These are phyloP conservation scores for Panopea generosa DNA, from an alignment of 2,888 invertebrate species.

Conservation along the genomic window DNA sequence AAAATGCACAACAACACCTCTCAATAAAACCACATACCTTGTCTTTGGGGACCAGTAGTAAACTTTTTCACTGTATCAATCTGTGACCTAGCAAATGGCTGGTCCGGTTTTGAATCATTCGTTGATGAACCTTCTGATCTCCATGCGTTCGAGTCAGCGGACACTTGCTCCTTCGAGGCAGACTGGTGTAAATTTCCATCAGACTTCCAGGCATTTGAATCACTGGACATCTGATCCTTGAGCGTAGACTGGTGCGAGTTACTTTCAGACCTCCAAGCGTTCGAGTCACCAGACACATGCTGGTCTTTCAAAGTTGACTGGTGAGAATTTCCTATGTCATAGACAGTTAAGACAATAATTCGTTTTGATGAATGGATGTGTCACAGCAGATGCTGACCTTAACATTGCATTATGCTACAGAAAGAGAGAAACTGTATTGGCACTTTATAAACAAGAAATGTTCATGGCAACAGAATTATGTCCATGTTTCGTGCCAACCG, in stretches of 20 bases:
- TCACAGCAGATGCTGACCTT: no score
- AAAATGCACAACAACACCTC: no score
- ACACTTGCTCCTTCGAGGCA: slow-evolving; percentile 13
- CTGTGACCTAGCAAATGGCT: slow-evolving; percentile 60
- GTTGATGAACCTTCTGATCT: slow-evolving; percentile 10
- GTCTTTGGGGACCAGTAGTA: not conserved
- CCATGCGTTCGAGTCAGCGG: slow-evolving; percentile 10
- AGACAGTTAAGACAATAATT: not conserved
- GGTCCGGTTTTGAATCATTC: slow-evolving; percentile 51
- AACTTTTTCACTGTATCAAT: slow-evolving; percentile 55
- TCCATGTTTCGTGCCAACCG: no score
- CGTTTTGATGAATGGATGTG: not conserved
- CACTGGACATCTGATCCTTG: slow-evolving; percentile 17
- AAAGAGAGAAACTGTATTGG: no score
- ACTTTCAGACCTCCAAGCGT: slow-evolving; percentile 8
- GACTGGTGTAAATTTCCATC: slow-evolving; percentile 1
- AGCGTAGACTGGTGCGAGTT: slow-evolving; percentile 4
- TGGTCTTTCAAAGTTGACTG: slow-evolving; percentile 11
- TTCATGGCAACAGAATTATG: no score
- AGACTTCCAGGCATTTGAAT: slow-evolving; percentile 8
- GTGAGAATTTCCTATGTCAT: not conserved
- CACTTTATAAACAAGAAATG: no score
- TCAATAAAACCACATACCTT: no score
- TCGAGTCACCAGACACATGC: slow-evolving; percentile 7
- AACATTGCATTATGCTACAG: no score